phyloP scores from a whole-genome alignment of 1,140 invertebrate species.

The Phortica variegata region DNA sequence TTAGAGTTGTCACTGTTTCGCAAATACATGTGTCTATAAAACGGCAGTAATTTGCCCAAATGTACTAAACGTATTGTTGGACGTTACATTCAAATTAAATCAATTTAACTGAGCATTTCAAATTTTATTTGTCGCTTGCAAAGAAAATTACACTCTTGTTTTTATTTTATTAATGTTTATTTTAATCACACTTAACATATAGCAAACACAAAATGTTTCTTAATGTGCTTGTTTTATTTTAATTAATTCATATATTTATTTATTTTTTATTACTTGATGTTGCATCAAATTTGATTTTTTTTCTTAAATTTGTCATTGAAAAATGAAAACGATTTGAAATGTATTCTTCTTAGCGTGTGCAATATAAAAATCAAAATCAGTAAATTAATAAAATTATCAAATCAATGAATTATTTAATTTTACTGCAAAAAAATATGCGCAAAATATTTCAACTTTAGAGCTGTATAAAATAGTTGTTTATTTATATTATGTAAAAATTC shows the following conservation, averaged over 20 bases:
- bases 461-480: too few species aligned
- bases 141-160: constrained; percentile 6
- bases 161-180: constrained; percentile 49
- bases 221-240: constrained; percentile 16
- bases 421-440: too few species aligned
- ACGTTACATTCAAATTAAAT: too few species aligned
- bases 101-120: background rate
- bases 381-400: too few species aligned
- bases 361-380: constrained; percentile 18
- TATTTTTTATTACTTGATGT: background rate
- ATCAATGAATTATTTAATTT: too few species aligned
- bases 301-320: constrained; percentile 30
- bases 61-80: too few species aligned
- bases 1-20: too few species aligned
- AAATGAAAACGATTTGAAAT: constrained; percentile 18
- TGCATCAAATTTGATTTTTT: constrained; percentile 35
- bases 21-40: too few species aligned
- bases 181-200: constrained; percentile 49
- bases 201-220: constrained; percentile 38
- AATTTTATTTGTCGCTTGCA: background rate
- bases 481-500: too few species aligned
- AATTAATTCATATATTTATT: constrained; percentile 33
- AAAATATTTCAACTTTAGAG: background rate
- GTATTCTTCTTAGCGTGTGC: background rate
- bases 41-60: too few species aligned